Evolutionary conservation across 2,797 vertebrate genomes (phyloP), one percentile per base, ranked within the genome.

Genomic region (Sebastes hubbsi): DNA sequence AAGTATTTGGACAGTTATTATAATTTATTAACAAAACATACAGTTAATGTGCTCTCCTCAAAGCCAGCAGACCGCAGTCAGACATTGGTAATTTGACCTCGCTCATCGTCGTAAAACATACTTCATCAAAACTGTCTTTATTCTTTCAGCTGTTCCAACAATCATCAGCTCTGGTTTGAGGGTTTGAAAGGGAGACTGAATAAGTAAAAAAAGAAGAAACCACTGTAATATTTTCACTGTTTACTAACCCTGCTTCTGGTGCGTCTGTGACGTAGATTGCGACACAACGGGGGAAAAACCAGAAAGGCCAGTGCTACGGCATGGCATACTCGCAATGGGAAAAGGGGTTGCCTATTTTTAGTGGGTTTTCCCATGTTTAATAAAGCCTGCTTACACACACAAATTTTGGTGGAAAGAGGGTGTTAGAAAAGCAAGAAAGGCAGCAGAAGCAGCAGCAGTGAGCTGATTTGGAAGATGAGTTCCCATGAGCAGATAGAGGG

Each of bases 381-480:
- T 46, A 54, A 22, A 54, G 8, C 9, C 4, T 54, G 52, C 52
- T 22, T n/a, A 22, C 22, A 22, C 8, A 11, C n/a, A 11, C 52
- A 11, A 3, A 22, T 54, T 54, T 54, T 54, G 52, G 4, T 22
- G n/a, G 52, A 22, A 22, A 54, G 18, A 52, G 46, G 46, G 20
- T 54, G 11, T 54, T 22, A 36, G 71, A 34, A 83, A 61, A 82
- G 61, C 29, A 64, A 63, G 42, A 74, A 60, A 62, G 25, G 55
- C 60, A 73, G 65, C 58, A 65, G 18, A 54, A 54, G 24, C n/a
- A 58, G 24, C n/a, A 58, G 54, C 76, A 81, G 72, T 65, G 70
- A 73, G 75, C 71, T 86, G 83, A 91, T 89, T 82, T 88, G 61
- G 70, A 74, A 77, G 87, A 91, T 90, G 81, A 91, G 89, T 92